Evolutionary conservation across 2,888 invertebrate genomes (phyloP), one percentile per base, ranked within the genome.

Genomic region (Acrobasis consociella): DNA sequence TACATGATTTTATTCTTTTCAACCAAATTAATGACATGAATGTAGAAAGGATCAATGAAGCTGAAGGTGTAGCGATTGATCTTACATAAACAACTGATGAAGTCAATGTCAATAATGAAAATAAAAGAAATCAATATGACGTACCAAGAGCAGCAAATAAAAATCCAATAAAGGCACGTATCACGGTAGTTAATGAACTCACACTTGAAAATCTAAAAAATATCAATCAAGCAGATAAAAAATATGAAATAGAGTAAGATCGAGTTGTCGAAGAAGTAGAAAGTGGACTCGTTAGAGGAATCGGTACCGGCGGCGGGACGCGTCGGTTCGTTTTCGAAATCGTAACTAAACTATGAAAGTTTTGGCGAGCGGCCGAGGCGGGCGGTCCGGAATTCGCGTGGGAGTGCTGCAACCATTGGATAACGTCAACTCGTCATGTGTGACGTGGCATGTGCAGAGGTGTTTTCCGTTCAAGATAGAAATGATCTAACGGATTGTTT

Each of bases 311-410:
- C 91, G 90, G 89, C 87, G 90, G 87, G 87, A 91, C 91, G 89
- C 91, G 92, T 91, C 92, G 92, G 92, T 89, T 92, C 92, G 92
- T 92, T 92, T 91, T 92, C 92, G 92, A 88, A 91, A 91, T 92
- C 91, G 92, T 91, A 91, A 91, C 92, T 91, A 92, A 91, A 92
- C 91, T 92, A 90, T 86, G 89, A 87, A 89, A 90, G 85, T 84
- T 76, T 91, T 91, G 92, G 92, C 91, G 74, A 71, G 69, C 69
- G 72, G 89, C 91, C 92, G 89, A 89, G 88, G 89, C 85, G 88
- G 85, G 85, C 81, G 82, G 83, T 76, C 64, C 75, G 89, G 90
- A 84, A 89, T 90, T 78, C 73, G 91, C 81, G 91, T 91, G 83
- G 91, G 91, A 72, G 67, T 46, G 84, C 63, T 87, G 88, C 89